phyloP scores from a whole-genome alignment of 2,113 vertebrate genomes.

The Athene cunicularia region DNA sequence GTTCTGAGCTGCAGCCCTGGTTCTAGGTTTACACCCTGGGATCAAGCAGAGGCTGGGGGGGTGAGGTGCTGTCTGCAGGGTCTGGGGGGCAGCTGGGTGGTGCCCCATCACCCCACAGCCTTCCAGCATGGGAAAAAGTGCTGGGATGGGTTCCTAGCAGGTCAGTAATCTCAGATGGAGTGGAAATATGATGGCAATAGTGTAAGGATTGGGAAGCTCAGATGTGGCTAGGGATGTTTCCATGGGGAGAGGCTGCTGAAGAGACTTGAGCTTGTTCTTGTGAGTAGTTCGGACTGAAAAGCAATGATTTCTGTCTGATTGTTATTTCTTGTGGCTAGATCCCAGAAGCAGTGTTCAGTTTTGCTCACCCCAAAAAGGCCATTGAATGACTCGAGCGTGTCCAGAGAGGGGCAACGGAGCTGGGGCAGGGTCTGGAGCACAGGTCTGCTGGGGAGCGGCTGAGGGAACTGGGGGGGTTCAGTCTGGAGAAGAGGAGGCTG shows the following conservation, averaged over 20 bases:
- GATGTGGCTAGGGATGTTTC: not conserved
- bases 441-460: no score
- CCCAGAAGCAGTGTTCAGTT: not conserved
- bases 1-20: not conserved
- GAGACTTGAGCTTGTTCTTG: not conserved
- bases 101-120: not conserved
- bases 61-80: not conserved
- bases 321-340: not conserved
- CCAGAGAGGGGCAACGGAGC: no score
- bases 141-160: not conserved
- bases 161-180: not conserved
- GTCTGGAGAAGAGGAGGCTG: no score
- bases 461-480: no score
- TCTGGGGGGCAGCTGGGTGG: not conserved
- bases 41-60: not conserved
- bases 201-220: not conserved
- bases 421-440: no score
- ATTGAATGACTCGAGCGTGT: no score
- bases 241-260: not conserved
- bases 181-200: fast-evolving
- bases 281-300: not conserved
- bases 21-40: no score
- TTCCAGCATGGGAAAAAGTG: not conserved
- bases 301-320: not conserved
- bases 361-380: no score